Percentiles rank a stretch among this genome's conserved stretches.
phyloP scores from a whole-genome alignment of 2,888 invertebrate genomes.

The Frankliniella fusca region DNA sequence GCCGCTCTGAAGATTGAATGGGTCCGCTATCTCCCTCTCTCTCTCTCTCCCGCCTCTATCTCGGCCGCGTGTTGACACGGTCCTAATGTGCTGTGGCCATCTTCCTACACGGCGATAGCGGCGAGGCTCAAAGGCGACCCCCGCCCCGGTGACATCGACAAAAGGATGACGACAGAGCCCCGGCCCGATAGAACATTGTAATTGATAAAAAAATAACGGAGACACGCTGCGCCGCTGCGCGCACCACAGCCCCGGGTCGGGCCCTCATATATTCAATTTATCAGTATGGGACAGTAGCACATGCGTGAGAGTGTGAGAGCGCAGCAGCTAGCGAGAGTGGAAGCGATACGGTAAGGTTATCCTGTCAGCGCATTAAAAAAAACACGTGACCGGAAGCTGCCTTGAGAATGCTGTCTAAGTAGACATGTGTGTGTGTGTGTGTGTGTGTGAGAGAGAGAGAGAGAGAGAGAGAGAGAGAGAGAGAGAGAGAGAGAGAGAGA shows the following conservation, averaged over 20 bases:
- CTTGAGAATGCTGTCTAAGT: no score
- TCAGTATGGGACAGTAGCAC: background rate
- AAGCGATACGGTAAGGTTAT: no score
- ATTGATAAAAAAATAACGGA: slow-evolving; percentile 11
- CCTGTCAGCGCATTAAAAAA: no score
- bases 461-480: no score
- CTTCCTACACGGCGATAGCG: background rate
- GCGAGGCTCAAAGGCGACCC: slow-evolving; percentile 1
- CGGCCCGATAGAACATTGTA: background rate
- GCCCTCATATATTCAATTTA: background rate
- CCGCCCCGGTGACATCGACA: background rate
- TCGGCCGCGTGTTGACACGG: no score
- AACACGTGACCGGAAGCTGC: no score
- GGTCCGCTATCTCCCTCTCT: no score
- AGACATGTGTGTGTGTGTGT: no score
- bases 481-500: no score
- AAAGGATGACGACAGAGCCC: background rate
- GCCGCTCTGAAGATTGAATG: no score
- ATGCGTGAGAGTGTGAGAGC: background rate
- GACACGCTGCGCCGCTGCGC: background rate
- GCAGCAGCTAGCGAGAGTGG: no score
- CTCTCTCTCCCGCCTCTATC: no score
- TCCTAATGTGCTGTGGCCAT: background rate
- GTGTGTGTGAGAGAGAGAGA: background rate
- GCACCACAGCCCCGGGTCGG: background rate